phyloP scores from a whole-genome alignment of 2,113 vertebrate genomes.

The Phodopus roborovskii region DNA sequence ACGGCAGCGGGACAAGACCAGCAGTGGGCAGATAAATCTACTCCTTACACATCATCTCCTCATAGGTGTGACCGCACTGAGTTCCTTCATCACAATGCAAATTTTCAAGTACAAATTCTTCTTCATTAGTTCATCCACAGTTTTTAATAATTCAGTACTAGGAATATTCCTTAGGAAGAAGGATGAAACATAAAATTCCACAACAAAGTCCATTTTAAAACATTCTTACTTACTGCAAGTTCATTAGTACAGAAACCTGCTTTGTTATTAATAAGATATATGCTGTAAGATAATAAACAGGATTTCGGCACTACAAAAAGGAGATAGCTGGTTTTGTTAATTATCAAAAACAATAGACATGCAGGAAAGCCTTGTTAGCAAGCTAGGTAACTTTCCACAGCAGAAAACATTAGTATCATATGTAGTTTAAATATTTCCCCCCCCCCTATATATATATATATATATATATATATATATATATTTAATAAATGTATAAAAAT shows the following conservation, averaged over 20 bases:
- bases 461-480: too few species aligned
- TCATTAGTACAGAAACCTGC: constrained; percentile 79
- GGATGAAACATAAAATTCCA: constrained; percentile 75
- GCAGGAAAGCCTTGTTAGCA: constrained; percentile 81
- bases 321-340: constrained; percentile 34
- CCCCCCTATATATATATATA: too few species aligned
- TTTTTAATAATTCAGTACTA: constrained; percentile 80
- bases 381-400: constrained; percentile 75
- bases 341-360: constrained; percentile 69
- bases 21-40: too few species aligned
- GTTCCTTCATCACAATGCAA: constrained; percentile 86
- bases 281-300: constrained; percentile 77
- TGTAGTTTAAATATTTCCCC: constrained; percentile 87
- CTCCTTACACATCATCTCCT: constrained; percentile 85
- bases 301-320: neutral
- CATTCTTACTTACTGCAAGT: constrained; percentile 68
- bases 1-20: too few species aligned
- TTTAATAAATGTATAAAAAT: constrained; percentile 85
- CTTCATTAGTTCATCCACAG: constrained; percentile 89
- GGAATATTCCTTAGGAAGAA: constrained; percentile 69
- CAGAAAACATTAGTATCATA: constrained; percentile 76
- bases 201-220: constrained; percentile 74
- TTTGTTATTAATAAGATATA: constrained; percentile 83
- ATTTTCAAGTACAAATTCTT: constrained; percentile 89
- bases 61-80: constrained; percentile 79